These are phyloP conservation scores for Telmatochromis bifrenatus DNA, from an alignment of 2,113 vertebrate species.

Conservation along the genomic window DNA sequence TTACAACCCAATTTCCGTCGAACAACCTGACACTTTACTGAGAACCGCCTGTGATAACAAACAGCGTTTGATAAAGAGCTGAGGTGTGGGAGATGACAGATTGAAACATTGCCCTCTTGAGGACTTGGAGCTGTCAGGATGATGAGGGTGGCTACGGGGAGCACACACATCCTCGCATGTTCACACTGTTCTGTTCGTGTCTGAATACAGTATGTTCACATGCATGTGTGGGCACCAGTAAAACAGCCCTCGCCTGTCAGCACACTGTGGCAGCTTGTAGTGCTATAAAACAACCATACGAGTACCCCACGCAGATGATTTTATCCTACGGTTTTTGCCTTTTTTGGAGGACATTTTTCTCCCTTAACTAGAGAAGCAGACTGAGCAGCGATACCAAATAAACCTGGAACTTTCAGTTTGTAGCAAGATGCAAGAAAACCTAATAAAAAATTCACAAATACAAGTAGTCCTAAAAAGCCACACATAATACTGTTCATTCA, in stretches of 20 bases:
- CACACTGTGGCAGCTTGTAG: background rate
- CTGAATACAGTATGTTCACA: background rate
- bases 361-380: background rate
- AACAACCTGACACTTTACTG: slow-evolving; percentile 2
- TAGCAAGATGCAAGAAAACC: background rate
- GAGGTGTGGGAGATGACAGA: background rate
- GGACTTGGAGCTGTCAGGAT: background rate
- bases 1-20: background rate
- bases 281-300: background rate
- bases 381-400: background rate
- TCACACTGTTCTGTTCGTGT: background rate
- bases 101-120: background rate
- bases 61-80: background rate
- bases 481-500: background rate
- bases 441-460: background rate
- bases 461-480: background rate
- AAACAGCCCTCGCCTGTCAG: background rate
- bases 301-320: background rate
- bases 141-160: background rate
- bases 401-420: background rate
- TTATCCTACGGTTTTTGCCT: background rate
- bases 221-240: background rate
- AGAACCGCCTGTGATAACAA: background rate
- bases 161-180: background rate
- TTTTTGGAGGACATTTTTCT: background rate